phyloP scores from a whole-genome alignment of 2,797 vertebrate species.

The Carcharodon carcharias region DNA sequence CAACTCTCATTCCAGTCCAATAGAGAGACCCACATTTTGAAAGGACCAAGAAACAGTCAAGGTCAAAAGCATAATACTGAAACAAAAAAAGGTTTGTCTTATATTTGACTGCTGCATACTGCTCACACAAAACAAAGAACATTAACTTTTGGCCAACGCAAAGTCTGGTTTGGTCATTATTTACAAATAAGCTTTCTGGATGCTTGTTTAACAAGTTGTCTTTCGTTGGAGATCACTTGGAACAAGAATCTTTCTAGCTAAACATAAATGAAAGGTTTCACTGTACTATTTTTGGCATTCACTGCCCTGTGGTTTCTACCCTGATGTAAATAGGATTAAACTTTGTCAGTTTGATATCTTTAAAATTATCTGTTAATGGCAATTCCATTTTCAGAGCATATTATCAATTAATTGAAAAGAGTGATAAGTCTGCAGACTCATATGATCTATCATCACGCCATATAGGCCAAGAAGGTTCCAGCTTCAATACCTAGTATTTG shows the following conservation, averaged over 20 bases:
- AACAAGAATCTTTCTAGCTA: background rate
- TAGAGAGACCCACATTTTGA: background rate
- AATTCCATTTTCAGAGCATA: slow-evolving; percentile 3
- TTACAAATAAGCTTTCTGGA: background rate
- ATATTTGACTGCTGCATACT: background rate
- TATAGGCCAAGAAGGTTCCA: background rate
- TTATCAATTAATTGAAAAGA: slow-evolving; percentile 17
- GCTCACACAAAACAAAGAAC: background rate
- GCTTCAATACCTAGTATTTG: background rate
- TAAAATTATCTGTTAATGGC: background rate
- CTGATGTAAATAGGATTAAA: background rate
- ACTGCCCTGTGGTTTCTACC: background rate
- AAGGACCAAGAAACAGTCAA: background rate
- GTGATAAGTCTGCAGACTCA: background rate
- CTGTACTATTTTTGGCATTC: background rate
- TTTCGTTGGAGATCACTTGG: background rate
- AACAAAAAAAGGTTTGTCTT: background rate
- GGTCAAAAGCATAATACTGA: background rate
- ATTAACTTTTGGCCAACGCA: background rate
- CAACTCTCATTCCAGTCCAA: slow-evolving; percentile 26
- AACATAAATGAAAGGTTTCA: background rate
- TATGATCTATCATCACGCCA: too few species aligned
- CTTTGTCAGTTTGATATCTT: background rate
- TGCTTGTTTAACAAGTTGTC: background rate
- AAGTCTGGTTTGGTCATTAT: background rate